Conservation (phyloP, 2,113 vertebrate species). For the Mustela nigripes region DNA sequence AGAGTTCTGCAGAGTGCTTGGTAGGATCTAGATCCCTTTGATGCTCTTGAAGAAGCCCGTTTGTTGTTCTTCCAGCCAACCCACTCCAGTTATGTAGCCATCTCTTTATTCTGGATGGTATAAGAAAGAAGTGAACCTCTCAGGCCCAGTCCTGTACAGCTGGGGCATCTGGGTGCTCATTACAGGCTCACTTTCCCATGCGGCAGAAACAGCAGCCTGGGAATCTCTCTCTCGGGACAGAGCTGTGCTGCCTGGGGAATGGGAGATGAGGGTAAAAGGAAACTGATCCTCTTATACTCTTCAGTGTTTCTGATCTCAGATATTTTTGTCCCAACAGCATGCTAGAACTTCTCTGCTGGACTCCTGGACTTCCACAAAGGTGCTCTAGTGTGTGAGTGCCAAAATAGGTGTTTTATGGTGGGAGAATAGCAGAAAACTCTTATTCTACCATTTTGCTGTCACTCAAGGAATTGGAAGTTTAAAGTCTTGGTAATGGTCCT, state of each 20-base stretch:
- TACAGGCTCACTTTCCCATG: background rate
- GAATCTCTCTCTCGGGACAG: background rate
- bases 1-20: background rate
- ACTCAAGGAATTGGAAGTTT: background rate
- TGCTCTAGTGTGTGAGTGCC: background rate
- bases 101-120: background rate
- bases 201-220: background rate
- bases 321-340: too few relatives aligned
- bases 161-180: background rate
- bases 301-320: background rate
- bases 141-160: background rate
- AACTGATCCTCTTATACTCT: background rate
- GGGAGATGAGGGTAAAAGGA: background rate
- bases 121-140: background rate
- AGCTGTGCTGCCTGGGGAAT: background rate
- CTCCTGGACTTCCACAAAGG: background rate
- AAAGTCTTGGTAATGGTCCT: background rate
- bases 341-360: background rate
- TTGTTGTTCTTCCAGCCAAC: background rate
- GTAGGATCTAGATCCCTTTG: background rate
- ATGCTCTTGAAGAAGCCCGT: background rate
- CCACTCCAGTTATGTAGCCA: background rate
- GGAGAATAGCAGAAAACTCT: background rate
- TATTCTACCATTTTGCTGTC: background rate
- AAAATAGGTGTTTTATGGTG: background rate